A percentile compares a stretch with the other conserved stretches of the same genome.
Evolutionary conservation across 1,140 invertebrate genomes (phyloP).

Genomic region (Drosophila athabasca): DNA sequence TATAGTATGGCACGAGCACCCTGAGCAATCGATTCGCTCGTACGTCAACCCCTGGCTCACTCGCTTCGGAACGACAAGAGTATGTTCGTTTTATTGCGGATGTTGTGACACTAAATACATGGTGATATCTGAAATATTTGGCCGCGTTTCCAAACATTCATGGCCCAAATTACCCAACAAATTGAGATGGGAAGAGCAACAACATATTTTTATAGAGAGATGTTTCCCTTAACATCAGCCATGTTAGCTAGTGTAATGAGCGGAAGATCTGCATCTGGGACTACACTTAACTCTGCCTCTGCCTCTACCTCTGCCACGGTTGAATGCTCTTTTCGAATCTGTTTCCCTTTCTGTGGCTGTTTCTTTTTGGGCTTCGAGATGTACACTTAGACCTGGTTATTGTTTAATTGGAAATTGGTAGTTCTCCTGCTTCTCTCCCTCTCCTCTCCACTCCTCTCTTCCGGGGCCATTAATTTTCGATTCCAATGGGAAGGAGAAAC

Average conservation of each 20-base stretch:
- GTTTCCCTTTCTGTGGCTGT: slow-evolving; percentile 4
- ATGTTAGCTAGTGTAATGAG: slow-evolving; percentile 19
- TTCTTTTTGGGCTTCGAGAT: background rate
- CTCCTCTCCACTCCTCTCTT: slow-evolving; percentile 7
- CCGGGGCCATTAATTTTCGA: slow-evolving; percentile 46
- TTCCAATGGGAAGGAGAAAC: slow-evolving; percentile 36
- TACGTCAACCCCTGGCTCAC: no score
- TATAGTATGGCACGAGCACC: no score
- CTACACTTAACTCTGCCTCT: slow-evolving; percentile 11
- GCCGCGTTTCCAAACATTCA: no score
- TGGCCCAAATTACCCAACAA: no score
- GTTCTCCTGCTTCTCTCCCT: slow-evolving; percentile 1
- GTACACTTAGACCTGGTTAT: slow-evolving; percentile 24
- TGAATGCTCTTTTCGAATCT: slow-evolving; percentile 3
- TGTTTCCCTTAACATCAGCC: no score
- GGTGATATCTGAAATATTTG: no score
- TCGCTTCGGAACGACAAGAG: no score
- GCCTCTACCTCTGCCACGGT: slow-evolving; percentile 7
- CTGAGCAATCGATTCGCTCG: no score
- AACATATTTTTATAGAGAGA: no score
- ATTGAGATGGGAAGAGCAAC: no score
- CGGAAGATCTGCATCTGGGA: slow-evolving; percentile 17
- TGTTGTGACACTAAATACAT: no score
- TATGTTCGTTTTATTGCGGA: no score
- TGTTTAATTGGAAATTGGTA: slow-evolving; percentile 46